Conservation (phyloP, 2,888 invertebrate species). For the Colletes collaris region DNA sequence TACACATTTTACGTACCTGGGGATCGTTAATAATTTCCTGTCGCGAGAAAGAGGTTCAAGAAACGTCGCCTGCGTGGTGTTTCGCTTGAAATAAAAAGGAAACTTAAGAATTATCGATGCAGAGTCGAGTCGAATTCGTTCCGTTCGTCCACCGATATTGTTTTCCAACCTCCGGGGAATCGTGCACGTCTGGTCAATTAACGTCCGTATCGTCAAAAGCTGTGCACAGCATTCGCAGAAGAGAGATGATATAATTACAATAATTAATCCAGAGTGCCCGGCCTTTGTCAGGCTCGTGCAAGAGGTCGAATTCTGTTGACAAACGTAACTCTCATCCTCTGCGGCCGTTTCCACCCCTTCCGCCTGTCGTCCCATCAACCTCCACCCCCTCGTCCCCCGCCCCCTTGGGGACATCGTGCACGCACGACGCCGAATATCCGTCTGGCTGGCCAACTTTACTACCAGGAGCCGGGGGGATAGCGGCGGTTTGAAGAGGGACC, state of each 20-base stretch:
- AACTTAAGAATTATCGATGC: constrained; percentile 14
- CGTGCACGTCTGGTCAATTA: constrained; percentile 61
- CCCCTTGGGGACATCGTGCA: constrained; percentile 67
- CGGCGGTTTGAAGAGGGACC: constrained; percentile 41
- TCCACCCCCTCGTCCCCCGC: constrained; percentile 14
- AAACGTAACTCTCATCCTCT: constrained; percentile 69
- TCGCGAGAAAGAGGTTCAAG: not conserved
- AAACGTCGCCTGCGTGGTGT: no score
- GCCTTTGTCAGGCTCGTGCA: constrained; percentile 58
- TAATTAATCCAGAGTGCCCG: constrained; percentile 64
- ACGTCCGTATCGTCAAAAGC: constrained; percentile 52
- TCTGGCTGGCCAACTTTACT: constrained; percentile 75
- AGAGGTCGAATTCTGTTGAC: constrained; percentile 66
- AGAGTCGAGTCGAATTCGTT: constrained; percentile 8
- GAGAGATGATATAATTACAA: constrained; percentile 66
- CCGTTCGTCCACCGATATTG: constrained; percentile 23
- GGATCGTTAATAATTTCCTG: no score
- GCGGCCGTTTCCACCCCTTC: constrained; percentile 34
- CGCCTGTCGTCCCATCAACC: constrained; percentile 46
- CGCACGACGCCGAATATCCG: constrained; percentile 75
- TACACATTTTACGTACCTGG: no score
- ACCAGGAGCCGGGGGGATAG: constrained; percentile 62
- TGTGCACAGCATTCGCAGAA: constrained; percentile 37
- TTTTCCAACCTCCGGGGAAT: constrained; percentile 28
- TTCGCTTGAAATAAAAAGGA: not conserved